Conservation (phyloP, 2,113 vertebrate genomes). For the Acanthisitta chloris region DNA sequence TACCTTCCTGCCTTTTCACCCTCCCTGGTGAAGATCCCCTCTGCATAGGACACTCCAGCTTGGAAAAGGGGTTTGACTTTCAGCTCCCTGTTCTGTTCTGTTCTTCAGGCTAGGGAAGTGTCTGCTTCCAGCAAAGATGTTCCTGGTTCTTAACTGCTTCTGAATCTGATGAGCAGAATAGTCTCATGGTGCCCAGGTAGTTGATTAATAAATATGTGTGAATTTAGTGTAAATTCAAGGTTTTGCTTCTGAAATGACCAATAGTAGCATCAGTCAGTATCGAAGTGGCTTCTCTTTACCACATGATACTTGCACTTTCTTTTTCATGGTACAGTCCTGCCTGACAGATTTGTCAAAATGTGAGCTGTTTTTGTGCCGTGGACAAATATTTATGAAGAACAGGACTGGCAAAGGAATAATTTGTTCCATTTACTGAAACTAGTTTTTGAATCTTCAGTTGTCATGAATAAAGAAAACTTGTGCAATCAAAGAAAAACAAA, state of each 20-base stretch:
- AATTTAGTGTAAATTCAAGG: background rate
- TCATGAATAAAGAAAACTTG: background rate
- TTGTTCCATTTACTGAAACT: background rate
- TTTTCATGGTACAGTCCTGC: background rate
- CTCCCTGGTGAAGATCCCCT: background rate
- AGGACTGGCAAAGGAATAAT: background rate
- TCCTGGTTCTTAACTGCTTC: background rate
- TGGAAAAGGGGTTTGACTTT: background rate
- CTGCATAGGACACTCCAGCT: background rate
- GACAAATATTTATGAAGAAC: background rate
- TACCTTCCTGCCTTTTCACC: background rate
- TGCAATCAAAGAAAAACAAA: background rate
- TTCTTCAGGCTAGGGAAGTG: background rate
- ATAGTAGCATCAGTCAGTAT: fast-evolving
- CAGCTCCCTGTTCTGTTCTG: background rate
- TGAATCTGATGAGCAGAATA: background rate
- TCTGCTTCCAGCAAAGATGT: too few relatives aligned
- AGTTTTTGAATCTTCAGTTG: background rate
- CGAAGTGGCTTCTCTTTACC: background rate
- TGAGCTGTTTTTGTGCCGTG: background rate
- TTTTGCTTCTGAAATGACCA: background rate
- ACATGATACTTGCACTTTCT: background rate
- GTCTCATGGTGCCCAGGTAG: background rate
- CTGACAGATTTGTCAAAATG: background rate
- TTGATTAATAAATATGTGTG: background rate